These are phyloP conservation scores for Lycophotia porphyrea DNA, from an alignment of 2,888 invertebrate genomes.

Conservation along the genomic window DNA sequence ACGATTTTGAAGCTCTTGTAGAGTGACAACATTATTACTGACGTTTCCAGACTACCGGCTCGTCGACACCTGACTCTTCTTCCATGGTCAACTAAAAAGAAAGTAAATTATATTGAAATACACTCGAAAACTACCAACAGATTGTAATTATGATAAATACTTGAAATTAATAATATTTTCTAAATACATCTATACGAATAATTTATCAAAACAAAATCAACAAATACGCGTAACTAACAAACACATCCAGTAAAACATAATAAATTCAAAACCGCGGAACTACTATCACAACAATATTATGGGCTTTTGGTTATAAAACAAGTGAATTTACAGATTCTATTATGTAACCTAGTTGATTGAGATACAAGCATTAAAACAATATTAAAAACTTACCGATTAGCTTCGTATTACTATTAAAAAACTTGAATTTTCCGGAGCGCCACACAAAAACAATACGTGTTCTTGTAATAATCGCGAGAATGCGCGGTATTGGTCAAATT, in stretches of 20 bases:
- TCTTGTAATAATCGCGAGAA: neutral
- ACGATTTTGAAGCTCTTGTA: constrained; percentile 5
- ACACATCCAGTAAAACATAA: neutral
- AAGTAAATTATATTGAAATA: neutral
- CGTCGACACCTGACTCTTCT: neutral
- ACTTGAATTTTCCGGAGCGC: neutral
- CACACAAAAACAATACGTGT: neutral
- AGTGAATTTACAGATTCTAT: neutral
- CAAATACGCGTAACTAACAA: neutral
- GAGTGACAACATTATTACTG: neutral
- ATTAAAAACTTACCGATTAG: neutral
- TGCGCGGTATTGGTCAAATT: constrained; percentile 1
- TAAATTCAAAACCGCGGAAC: neutral
- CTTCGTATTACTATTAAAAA: neutral
- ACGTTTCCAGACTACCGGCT: neutral
- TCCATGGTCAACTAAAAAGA: neutral
- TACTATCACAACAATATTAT: neutral
- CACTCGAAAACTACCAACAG: neutral
- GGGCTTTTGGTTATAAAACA: neutral
- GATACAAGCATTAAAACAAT: neutral
- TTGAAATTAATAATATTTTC: neutral
- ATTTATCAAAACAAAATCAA: no score
- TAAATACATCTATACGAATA: no score
- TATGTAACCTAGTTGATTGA: neutral
- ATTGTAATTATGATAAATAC: neutral